Base-by-base conservation (phyloP, 1,140 invertebrate genomes). In the Aphelenchoides besseyi region DNA sequence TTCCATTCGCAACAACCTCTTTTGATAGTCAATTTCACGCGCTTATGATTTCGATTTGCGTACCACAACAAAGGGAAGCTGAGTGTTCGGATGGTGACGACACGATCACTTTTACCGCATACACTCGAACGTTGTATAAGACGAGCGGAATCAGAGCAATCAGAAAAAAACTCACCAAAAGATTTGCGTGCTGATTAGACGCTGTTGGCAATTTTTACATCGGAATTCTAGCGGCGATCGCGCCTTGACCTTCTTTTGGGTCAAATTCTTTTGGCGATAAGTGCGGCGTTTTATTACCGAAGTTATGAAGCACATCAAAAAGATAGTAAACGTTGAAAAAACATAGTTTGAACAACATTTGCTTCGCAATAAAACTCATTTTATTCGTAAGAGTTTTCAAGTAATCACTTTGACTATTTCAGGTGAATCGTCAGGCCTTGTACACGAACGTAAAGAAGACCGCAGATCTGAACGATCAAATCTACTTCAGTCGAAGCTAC, bases 401-500 rank as follows among this genome's bases (percentile, higher is more conserved):
- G n/a, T n/a, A n/a, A n/a, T n/a, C 2, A 2, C 23, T 9, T 9
- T 16, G 2, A 36, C 33, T 48, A 2, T 66, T 66, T 69, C 32
- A 73, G 71, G 71, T 73, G 3, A 41, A 76, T 23, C 28, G 74
- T 12, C 36, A 59, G 33, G 57, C 70, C n/a, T 12, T 74, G 3
- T 9, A 18, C 1, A 55, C 54, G n/a, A 67, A 33, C 9, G 37
- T 77, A 30, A 76, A 79, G n/a, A 37, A 48, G 18, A 30, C 57
- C 3, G 23, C 37, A n/a, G 71, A 77, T 3, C 71, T 76, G 72
- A 33, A 23, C 28, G 57, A 80, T 36, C 36, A 63, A 8, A 54
- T 77, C 8, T 77, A 74, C 69, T 77, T 64, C 33, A 61, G 73
- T 16, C 37, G 76, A 28, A 74, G 53, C 32, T 73, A 71, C 35